Percentiles rank a stretch among this genome's conserved stretches.
These are phyloP conservation scores for Gymnosoma rotundatum DNA, from an alignment of 2,888 invertebrate species.

Conservation along the genomic window DNA sequence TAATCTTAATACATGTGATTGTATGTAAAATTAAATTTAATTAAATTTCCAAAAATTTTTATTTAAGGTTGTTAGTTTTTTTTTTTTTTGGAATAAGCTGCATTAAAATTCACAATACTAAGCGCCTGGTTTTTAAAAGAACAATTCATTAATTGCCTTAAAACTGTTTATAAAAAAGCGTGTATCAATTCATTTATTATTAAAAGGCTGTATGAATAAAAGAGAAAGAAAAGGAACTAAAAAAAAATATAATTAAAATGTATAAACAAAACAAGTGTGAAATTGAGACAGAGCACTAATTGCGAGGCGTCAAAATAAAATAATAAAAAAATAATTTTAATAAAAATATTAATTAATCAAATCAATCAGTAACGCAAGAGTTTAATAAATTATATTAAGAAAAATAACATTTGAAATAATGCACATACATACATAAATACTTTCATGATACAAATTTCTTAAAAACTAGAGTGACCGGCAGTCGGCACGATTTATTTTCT, in stretches of 20 bases:
- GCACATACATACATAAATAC: too few relatives aligned
- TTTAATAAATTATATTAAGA: too few relatives aligned
- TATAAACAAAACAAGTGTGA: constrained; percentile 3
- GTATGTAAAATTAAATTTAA: too few relatives aligned
- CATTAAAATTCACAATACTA: too few relatives aligned
- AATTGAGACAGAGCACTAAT: constrained; percentile 36
- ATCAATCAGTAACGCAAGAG: constrained; percentile 14
- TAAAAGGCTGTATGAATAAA: not conserved
- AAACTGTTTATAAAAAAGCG: not conserved
- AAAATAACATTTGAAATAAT: too few relatives aligned
- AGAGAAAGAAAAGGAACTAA: not conserved
- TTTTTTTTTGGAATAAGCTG: too few relatives aligned
- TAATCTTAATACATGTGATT: too few relatives aligned
- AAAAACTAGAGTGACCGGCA: too few relatives aligned
- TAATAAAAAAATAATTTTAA: constrained; percentile 9
- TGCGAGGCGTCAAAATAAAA: constrained; percentile 52
- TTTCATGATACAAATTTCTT: too few relatives aligned
- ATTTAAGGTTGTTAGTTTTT: too few relatives aligned
- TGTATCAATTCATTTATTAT: not conserved
- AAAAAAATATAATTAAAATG: not conserved
- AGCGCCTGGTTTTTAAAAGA: not conserved
- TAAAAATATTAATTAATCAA: not conserved
- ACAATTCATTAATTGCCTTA: constrained; percentile 43
- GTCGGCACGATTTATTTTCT: too few relatives aligned
- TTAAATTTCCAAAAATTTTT: too few relatives aligned